Evolutionary conservation across 2,113 vertebrate species (phyloP).

Genomic region (Corvus moneduloides): DNA sequence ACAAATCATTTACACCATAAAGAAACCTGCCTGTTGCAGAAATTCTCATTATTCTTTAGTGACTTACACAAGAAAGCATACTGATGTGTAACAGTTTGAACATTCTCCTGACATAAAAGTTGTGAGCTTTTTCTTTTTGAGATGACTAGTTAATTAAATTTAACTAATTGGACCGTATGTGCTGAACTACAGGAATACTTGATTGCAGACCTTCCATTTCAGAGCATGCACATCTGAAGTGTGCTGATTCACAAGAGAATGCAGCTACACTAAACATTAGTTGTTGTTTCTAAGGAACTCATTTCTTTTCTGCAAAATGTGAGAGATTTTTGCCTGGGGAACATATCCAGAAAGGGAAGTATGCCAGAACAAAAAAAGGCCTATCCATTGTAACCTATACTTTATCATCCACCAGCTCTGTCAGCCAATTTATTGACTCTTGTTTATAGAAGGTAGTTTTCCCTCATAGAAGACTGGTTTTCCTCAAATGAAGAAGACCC

Average conservation of each 20-base stretch:
- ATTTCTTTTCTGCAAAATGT: background rate
- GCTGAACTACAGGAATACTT: background rate
- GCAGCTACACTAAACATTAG: background rate
- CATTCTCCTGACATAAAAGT: background rate
- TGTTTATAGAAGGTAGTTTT: background rate
- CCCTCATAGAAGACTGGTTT: background rate
- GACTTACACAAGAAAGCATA: background rate
- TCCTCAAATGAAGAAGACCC: conserved; percentile 23
- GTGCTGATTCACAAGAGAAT: background rate
- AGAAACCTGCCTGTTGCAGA: background rate
- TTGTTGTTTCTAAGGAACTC: background rate
- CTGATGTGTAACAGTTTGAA: background rate
- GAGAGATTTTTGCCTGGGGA: background rate
- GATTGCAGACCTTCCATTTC: background rate
- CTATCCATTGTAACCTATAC: background rate
- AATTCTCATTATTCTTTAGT: background rate
- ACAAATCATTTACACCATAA: background rate
- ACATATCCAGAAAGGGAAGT: conserved; percentile 12
- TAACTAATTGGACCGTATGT: background rate
- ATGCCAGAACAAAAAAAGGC: background rate
- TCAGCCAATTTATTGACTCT: background rate
- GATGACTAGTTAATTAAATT: background rate
- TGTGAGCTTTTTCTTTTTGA: background rate
- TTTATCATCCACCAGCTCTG: background rate
- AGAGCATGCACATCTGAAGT: background rate